Percentiles rank a stretch among this genome's conserved stretches.
phyloP scores from a whole-genome alignment of 1,140 invertebrate genomes.

The Pseudomyrmex gracilis region DNA sequence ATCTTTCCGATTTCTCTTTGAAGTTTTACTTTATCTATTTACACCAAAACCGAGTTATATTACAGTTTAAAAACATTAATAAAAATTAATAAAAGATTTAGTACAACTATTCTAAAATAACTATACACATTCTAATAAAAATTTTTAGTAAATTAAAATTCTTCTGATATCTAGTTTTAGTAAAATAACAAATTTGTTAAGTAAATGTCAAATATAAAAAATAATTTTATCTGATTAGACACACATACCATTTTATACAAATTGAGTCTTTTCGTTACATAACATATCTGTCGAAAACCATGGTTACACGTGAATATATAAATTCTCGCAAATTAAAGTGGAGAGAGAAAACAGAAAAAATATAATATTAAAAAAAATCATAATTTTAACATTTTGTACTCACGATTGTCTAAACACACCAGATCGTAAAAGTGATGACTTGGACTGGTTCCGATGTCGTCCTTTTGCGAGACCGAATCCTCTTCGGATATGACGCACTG shows the following conservation, averaged over 20 bases:
- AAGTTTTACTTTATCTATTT: neutral
- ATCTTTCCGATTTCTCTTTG: neutral
- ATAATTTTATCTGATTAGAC: neutral
- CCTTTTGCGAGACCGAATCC: constrained; percentile 94
- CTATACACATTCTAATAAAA: neutral
- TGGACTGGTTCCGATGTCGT: constrained; percentile 92
- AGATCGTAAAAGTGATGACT: constrained; percentile 94
- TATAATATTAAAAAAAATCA: neutral
- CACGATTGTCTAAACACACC: constrained; percentile 94
- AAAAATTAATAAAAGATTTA: constrained; percentile 14
- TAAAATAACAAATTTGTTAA: neutral
- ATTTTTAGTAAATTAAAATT: neutral
- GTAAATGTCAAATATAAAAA: constrained; percentile 2
- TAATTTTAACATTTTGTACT: constrained; percentile 82
- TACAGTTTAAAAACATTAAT: constrained; percentile 4
- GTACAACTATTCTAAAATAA: too few species aligned
- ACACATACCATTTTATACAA: neutral
- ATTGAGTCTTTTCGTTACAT: neutral
- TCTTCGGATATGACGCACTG: constrained; percentile 95
- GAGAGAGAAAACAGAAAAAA: neutral
- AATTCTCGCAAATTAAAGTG: neutral
- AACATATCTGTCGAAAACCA: neutral
- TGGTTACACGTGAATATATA: neutral
- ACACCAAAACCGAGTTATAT: neutral
- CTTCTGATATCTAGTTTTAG: neutral